A percentile compares a stretch with the other conserved stretches of the same genome.
These are phyloP conservation scores for Athalia circularis DNA, from an alignment of 2,888 invertebrate genomes.

Conservation along the genomic window DNA sequence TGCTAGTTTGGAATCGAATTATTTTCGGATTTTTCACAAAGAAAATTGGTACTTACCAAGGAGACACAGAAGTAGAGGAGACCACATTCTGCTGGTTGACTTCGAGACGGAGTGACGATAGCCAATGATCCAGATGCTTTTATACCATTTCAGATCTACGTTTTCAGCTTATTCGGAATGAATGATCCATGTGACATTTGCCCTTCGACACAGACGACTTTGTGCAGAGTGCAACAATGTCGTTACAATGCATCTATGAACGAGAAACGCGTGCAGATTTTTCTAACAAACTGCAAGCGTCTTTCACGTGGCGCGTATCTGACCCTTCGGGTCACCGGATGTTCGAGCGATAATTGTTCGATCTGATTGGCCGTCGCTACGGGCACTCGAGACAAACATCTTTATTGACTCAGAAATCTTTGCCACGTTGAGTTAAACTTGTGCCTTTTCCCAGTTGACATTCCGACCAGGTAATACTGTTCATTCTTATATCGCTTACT, in stretches of 20 bases:
- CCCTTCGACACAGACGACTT: background rate
- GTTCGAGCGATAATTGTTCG: slow-evolving; percentile 5
- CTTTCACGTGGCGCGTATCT: slow-evolving; percentile 12
- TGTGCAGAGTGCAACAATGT: background rate
- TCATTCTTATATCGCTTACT: too few relatives aligned
- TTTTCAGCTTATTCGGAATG: too few relatives aligned
- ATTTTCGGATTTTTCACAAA: background rate
- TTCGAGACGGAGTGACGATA: slow-evolving; percentile 32
- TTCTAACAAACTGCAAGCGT: slow-evolving; percentile 3
- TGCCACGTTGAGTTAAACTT: background rate
- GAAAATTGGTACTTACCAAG: slow-evolving; percentile 46
- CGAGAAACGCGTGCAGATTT: slow-evolving; percentile 22
- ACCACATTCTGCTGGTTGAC: slow-evolving; percentile 41
- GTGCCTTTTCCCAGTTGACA: background rate
- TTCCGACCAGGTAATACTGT: background rate
- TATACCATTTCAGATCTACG: slow-evolving; percentile 6
- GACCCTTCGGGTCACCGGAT: slow-evolving; percentile 34
- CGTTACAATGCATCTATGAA: slow-evolving; percentile 2
- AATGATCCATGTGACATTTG: background rate
- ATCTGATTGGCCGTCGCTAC: background rate
- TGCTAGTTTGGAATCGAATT: too few relatives aligned
- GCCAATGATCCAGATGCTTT: slow-evolving; percentile 3
- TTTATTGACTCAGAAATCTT: background rate
- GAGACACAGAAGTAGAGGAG: slow-evolving; percentile 50
- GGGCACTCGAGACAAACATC: slow-evolving; percentile 5